A percentile compares a stretch with the other conserved stretches of the same genome.
Conservation (phyloP, 2,797 vertebrate species). For the Sebastes steindachneri region DNA sequence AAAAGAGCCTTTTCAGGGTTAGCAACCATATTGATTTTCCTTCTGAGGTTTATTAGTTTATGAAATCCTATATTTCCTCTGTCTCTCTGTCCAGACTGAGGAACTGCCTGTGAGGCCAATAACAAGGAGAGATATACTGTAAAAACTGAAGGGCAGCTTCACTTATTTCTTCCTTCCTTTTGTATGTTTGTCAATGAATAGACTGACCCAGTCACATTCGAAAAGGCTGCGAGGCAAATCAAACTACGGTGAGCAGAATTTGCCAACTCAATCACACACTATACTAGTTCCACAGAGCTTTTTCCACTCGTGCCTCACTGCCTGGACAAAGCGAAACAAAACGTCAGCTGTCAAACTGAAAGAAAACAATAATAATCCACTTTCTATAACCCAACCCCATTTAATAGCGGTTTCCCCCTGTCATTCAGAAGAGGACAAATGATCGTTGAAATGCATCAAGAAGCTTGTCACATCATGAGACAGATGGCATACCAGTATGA, state of each 20-base stretch:
- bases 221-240: constrained; percentile 5
- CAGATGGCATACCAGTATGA: constrained; percentile 7
- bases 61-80: constrained; percentile 72
- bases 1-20: constrained; percentile 44
- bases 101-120: constrained; percentile 15
- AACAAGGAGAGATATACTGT: constrained; percentile 1
- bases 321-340: constrained; percentile 11
- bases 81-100: constrained; percentile 39
- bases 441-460: constrained; percentile 16
- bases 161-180: not conserved
- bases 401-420: not conserved
- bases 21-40: constrained; percentile 65
- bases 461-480: constrained; percentile 31
- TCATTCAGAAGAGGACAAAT: constrained; percentile 16
- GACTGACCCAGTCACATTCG: constrained; percentile 1
- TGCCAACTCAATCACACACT: constrained; percentile 8
- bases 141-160: not conserved
- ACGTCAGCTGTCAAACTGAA: constrained; percentile 17
- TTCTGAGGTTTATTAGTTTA: constrained; percentile 67
- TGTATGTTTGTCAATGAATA: constrained; percentile 8
- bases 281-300: not conserved
- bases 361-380: constrained; percentile 24
- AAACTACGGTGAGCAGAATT: constrained; percentile 4
- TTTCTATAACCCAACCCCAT: constrained; percentile 2
- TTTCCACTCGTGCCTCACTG: not conserved